These are phyloP conservation scores for Charina bottae DNA, from an alignment of 2,113 vertebrate genomes.

Conservation along the genomic window DNA sequence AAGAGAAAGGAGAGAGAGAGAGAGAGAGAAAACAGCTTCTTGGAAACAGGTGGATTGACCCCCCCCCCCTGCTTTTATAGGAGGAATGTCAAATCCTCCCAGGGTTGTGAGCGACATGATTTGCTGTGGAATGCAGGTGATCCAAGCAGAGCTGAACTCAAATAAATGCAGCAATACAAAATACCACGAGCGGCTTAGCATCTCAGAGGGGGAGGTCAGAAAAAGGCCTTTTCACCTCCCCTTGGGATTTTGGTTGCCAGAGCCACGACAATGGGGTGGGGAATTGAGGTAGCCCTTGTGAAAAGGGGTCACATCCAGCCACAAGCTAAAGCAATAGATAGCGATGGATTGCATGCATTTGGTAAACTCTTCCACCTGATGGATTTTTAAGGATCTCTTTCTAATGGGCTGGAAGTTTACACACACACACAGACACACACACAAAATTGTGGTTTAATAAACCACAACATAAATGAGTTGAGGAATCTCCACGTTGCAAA, in stretches of 20 bases:
- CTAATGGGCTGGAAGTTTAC: too few species aligned
- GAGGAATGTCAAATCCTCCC: not conserved
- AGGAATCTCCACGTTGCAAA: too few species aligned
- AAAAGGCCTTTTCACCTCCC: not conserved
- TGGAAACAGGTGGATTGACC: constrained; percentile 27
- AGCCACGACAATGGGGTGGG: not conserved
- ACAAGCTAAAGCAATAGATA: too few species aligned
- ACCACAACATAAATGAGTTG: too few species aligned
- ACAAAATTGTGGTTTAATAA: too few species aligned
- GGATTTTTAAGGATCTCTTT: too few species aligned
- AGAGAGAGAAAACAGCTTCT: not conserved
- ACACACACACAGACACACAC: too few species aligned
- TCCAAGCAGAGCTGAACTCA: accelerated
- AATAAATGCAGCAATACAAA: not conserved
- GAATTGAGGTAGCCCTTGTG: not conserved
- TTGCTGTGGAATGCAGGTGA: accelerated
- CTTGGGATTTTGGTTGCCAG: not conserved
- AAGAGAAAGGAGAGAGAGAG: not conserved
- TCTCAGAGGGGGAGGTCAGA: not conserved
- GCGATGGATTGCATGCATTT: too few species aligned
- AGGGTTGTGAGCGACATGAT: not conserved
- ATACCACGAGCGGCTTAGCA: constrained; percentile 8
- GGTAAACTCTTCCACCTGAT: too few species aligned
- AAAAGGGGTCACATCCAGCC: not conserved
- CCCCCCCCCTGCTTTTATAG: not conserved